Evolutionary conservation across 30 jellyfish, hydroid and myxozoan species (phyloP).

Genomic region (Hydra vulgaris): DNA sequence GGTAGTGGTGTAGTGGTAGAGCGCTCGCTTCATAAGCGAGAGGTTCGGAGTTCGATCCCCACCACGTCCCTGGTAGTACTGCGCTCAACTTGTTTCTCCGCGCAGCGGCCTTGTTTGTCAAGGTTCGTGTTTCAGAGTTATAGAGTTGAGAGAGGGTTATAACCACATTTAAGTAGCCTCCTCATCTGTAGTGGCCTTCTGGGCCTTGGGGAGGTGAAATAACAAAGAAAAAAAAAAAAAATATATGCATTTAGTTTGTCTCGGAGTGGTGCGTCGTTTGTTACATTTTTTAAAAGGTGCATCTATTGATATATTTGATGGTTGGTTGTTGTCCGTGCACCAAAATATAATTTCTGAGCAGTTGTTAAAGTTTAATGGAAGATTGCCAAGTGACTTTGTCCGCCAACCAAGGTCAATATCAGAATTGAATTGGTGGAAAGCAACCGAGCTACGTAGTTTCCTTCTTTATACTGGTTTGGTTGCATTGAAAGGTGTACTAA

Average conservation of each 20-base stretch:
- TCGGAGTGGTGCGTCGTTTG: constrained; percentile 33
- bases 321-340: constrained; percentile 22
- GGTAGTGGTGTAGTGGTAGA: no score
- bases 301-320: constrained; percentile 9
- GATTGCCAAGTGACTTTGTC: constrained; percentile 29
- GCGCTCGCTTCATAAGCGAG: no score
- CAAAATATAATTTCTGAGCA: constrained; percentile 16
- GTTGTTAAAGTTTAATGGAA: constrained; percentile 19
- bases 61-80: no score
- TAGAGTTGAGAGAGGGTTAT: no score
- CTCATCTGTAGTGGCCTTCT: no score
- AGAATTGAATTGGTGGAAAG: constrained; percentile 44
- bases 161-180: no score
- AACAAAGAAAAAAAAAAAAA: no score
- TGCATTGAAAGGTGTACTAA: constrained; percentile 24
- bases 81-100: no score
- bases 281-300: constrained; percentile 9
- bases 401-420: constrained; percentile 40
- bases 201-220: no score
- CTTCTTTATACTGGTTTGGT: constrained; percentile 35
- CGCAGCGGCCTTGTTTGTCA: no score
- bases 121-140: no score
- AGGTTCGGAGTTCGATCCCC: no score
- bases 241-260: constrained; percentile 28
- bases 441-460: constrained; percentile 43